Conservation (phyloP, 2,888 invertebrate species). For the Lithodes maja region DNA sequence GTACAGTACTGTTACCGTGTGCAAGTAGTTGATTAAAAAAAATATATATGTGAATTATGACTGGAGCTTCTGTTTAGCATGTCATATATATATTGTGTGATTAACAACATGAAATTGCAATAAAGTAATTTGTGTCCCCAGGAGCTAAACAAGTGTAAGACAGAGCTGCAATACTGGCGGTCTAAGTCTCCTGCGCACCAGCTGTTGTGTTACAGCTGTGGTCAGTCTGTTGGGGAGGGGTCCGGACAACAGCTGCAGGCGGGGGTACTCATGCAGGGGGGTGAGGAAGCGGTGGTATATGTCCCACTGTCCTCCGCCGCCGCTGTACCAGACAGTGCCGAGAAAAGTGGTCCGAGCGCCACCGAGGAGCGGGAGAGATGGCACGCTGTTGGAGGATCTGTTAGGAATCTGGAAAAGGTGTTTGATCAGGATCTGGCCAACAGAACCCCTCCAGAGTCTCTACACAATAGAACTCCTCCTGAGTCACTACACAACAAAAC, state of each 20-base stretch:
- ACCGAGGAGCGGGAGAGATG: conserved; percentile 40
- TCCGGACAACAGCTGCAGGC: conserved; percentile 43
- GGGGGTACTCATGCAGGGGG: conserved; percentile 50
- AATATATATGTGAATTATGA: too few relatives aligned
- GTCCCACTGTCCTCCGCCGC: conserved; percentile 57
- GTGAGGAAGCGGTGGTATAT: conserved; percentile 55
- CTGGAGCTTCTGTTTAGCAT: too few relatives aligned
- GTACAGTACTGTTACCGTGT: not conserved
- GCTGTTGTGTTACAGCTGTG: conserved; percentile 49
- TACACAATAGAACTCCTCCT: conserved; percentile 12
- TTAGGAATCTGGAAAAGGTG: conserved; percentile 42
- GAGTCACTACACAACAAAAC: conserved; percentile 18
- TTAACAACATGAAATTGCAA: too few relatives aligned
- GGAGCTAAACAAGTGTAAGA: conserved; percentile 94
- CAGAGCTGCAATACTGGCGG: conserved; percentile 92
- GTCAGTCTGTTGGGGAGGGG: conserved; percentile 51
- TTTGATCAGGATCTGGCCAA: conserved; percentile 38
- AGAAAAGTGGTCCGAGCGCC: conserved; percentile 35
- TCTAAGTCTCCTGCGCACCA: conserved; percentile 81
- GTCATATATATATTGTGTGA: too few relatives aligned
- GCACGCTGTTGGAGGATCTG: conserved; percentile 44
- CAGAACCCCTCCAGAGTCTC: conserved; percentile 20
- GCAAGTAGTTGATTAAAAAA: not conserved
- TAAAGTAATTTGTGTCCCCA: conserved; percentile 74
- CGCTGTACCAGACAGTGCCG: conserved; percentile 48